Conservation (phyloP, 2,797 vertebrate species). For the Enteromius argenteus region DNA sequence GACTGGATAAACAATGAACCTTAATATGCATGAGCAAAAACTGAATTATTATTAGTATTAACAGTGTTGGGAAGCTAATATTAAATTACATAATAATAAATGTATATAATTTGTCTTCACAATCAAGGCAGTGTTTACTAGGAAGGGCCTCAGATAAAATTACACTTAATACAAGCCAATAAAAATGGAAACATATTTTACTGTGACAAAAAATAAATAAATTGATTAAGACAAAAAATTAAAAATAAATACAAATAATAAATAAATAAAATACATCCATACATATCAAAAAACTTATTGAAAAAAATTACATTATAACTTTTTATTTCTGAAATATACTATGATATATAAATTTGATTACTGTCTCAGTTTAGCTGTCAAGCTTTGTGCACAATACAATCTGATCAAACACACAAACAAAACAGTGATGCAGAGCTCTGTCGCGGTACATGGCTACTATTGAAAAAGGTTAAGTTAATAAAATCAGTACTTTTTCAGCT, state of each 20-base stretch:
- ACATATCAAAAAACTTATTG: background rate
- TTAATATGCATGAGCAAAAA: slow-evolving; percentile 9
- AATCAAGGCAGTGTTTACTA: background rate
- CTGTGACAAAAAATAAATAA: background rate
- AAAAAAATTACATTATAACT: no score
- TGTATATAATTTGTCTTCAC: background rate
- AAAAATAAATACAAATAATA: background rate
- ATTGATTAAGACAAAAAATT: background rate
- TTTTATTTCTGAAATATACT: background rate
- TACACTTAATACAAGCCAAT: background rate
- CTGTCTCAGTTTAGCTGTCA: background rate
- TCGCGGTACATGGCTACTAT: background rate
- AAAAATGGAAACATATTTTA: background rate
- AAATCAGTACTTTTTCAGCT: background rate
- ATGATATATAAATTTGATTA: background rate
- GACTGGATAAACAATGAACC: slow-evolving; percentile 20
- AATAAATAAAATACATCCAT: background rate
- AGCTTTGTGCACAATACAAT: background rate
- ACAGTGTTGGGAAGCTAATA: background rate
- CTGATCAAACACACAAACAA: background rate
- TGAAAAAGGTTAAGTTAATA: background rate
- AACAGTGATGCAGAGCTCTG: background rate
- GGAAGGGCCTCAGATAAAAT: background rate
- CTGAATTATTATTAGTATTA: background rate
- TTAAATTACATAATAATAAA: background rate